These are phyloP conservation scores for Nemotelus nigrinus DNA, from an alignment of 2,888 invertebrate species.

Conservation along the genomic window DNA sequence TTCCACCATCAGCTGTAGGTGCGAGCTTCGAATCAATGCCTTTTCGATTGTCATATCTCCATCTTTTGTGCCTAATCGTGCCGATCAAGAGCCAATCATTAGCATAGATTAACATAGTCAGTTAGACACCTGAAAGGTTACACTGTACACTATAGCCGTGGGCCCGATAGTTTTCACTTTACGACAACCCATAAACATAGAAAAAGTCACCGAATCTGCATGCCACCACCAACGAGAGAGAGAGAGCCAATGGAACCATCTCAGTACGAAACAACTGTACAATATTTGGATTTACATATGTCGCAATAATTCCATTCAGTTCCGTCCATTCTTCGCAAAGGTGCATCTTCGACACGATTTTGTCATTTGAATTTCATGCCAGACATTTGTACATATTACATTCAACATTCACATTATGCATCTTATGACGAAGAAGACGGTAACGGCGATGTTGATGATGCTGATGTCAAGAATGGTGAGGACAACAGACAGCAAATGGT, in stretches of 20 bases:
- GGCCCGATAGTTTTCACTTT: slow-evolving; percentile 19
- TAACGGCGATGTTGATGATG: background rate
- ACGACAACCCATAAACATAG: background rate
- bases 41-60: too few species aligned
- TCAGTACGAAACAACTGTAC: background rate
- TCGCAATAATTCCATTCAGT: slow-evolving; percentile 33
- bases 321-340: slow-evolving; percentile 28
- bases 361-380: slow-evolving; percentile 43
- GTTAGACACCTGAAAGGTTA: slow-evolving; percentile 40
- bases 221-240: background rate
- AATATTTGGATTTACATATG: slow-evolving; percentile 33
- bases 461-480: too few species aligned
- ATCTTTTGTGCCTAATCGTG: slow-evolving; percentile 7
- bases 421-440: background rate
- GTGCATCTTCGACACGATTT: slow-evolving; percentile 44
- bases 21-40: background rate
- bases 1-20: background rate
- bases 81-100: slow-evolving; percentile 21
- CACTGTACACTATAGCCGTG: background rate
- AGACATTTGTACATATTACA: slow-evolving; percentile 40
- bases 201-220: slow-evolving; percentile 14
- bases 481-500: too few species aligned
- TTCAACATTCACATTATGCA: slow-evolving; percentile 1
- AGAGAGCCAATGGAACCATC: background rate
- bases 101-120: slow-evolving; percentile 32